Evolutionary conservation across 2,113 vertebrate genomes (phyloP), one percentile per base, ranked within the genome.

Genomic region (Canis aureus): DNA sequence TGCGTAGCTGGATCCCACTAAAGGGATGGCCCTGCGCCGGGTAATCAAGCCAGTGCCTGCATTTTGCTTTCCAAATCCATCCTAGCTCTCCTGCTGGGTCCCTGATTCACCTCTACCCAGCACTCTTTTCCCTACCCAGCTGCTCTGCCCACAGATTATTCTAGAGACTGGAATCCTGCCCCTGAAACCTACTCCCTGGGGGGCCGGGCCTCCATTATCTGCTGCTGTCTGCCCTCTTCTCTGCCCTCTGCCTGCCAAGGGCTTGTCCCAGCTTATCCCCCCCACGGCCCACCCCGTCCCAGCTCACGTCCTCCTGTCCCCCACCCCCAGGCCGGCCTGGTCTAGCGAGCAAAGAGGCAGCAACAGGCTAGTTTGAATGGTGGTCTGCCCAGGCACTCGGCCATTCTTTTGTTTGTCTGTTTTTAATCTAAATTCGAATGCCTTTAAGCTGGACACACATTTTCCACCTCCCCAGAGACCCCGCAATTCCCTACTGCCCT

Each of bases 401-500:
- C 55, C 57, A 19, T 66, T 96, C 20, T 94, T 89, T 60, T n/a
- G 84, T n/a, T 38, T 55, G 25, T 35, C 51, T 60, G 74, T 67
- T 95, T 92, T 93, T 89, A 32, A 85, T 62, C 91, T 91, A 64
- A 84, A 76, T 74, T 19, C 8, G 5, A 89, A 78, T 78, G 78
- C 35, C 23, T 91, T 96, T 66, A 87, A 32, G 60, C 35, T 69
- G 69, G 9, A 62, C 16, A 43, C 74, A 22, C 27, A 74, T 57
- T 60, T 62, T 64, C 29, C 2, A 43, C 10, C 29, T 90, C 51
- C 16, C 32, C 35, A 83, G 81, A 91, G 57, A 59, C 32, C 22
- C 69, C 27, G 38, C 15, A 76, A 57, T 25, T 60, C 60, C 74
- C 53, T 76, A 20, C 7, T 55, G 38, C 73, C 55, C 38, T 55